These are phyloP conservation scores for Danaus plexippus DNA, from an alignment of 1,140 invertebrate species.

Conservation along the genomic window DNA sequence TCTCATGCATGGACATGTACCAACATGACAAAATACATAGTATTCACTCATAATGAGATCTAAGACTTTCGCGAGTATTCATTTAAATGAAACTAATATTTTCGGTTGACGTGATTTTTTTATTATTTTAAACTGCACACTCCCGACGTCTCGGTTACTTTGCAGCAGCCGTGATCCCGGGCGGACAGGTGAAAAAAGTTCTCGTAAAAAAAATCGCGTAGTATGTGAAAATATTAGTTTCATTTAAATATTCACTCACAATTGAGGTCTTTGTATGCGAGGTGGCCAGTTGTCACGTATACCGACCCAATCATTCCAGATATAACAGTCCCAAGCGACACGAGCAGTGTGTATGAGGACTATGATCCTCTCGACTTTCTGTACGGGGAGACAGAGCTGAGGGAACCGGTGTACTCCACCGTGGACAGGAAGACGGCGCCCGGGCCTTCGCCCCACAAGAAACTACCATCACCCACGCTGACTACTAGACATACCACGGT, in stretches of 20 bases:
- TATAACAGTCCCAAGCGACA: constrained; percentile 71
- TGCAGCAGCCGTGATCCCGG: too few relatives aligned
- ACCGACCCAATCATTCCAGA: constrained; percentile 25
- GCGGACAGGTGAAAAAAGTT: neutral
- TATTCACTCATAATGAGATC: too few relatives aligned
- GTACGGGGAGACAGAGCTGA: constrained; percentile 81
- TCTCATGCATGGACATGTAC: too few relatives aligned
- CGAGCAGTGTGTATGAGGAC: constrained; percentile 84
- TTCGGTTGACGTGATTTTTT: too few relatives aligned
- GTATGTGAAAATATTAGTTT: too few relatives aligned
- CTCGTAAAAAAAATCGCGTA: too few relatives aligned
- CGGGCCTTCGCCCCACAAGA: constrained; percentile 73
- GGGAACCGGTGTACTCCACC: constrained; percentile 83
- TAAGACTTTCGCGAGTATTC: too few relatives aligned
- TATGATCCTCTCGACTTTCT: constrained; percentile 91
- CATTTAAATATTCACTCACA: neutral
- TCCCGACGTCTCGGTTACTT: too few relatives aligned
- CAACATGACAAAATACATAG: too few relatives aligned
- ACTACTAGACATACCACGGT: constrained; percentile 54
- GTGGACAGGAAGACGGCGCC: constrained; percentile 77
- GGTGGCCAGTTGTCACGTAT: neutral
- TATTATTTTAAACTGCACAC: too few relatives aligned
- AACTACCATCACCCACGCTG: constrained; percentile 42
- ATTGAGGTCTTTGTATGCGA: neutral
- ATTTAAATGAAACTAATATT: too few relatives aligned